Evolutionary conservation across 2,888 invertebrate genomes (phyloP), one percentile per base, ranked within the genome.

Genomic region (Hypselothyrea guttata): DNA sequence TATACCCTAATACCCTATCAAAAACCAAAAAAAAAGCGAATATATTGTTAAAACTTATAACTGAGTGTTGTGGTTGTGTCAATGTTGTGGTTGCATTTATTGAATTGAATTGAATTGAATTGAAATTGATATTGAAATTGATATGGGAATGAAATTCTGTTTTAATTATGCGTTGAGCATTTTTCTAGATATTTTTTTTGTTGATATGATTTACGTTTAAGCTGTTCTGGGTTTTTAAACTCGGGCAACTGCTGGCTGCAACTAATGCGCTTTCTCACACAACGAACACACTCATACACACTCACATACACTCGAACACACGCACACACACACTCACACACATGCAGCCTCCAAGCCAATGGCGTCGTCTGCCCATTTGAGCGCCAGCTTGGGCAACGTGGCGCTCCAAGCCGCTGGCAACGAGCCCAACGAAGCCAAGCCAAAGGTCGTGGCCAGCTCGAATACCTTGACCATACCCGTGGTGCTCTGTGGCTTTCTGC

Each of bases 401-500:
- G 46, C 44, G 28, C 18, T 41, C 7, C 13, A 35, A 9, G 18
- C 7, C 8, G 8, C 27, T 13, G 38, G 13, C 9, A 8, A 45
- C 30, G 31, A 12, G 12, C 9, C 49, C 33, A 69, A 46, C 12
- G 47, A 13, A 49, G 33, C 55, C 3, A 61, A 22, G 22, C 9
- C 49, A 28, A 69, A 48, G 31, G 38, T n/a, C 12, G 47, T 11
- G 53, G 33, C 57, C 3, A 61, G 48, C 44, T 37, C 64, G 2
- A 84, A 75, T 22, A 68, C 86, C 9, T 46, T 88, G 27, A 84
- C 82, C 46, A 88, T 91, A 70, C 91, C 91, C 53, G 87, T 91
- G 15, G 90, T 91, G 66, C 87, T 91, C 28, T 91, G 91, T 59
- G 91, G 91, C 53, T 87, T 91, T 30, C 75, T 91, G 69, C 91